phyloP scores from a whole-genome alignment of 2,113 vertebrate species.

The Dipodomys stephensi region DNA sequence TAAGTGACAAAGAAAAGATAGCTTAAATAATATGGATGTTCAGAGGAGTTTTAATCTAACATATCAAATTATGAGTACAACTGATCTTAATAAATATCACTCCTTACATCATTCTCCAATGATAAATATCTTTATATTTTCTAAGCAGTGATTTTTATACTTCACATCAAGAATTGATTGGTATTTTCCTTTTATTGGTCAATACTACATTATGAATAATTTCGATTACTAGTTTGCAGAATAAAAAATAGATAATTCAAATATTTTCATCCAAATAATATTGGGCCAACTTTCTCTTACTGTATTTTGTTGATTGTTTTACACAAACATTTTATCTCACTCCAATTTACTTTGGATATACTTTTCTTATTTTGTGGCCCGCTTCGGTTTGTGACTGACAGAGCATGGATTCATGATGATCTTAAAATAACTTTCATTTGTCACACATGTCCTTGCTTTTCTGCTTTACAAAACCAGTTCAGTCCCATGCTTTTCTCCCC shows the following conservation, averaged over 20 bases:
- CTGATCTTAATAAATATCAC: no score
- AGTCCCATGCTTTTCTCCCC: neutral
- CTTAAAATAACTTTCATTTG: constrained; percentile 40
- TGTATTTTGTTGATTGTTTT: neutral
- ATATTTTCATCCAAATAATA: constrained; percentile 14
- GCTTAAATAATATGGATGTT: neutral
- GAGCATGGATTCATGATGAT: neutral
- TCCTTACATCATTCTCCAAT: no score
- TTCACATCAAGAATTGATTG: constrained; percentile 4
- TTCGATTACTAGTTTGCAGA: constrained; percentile 2
- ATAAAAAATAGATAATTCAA: constrained; percentile 1
- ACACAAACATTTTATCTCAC: neutral
- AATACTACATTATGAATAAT: constrained; percentile 36
- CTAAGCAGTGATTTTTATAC: constrained; percentile 22
- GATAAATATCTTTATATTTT: constrained; percentile 26
- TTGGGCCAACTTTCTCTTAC: neutral
- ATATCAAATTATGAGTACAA: no score
- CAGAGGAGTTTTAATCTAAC: no score
- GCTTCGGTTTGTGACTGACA: constrained; percentile 26
- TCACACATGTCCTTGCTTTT: neutral
- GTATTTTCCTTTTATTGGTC: constrained; percentile 31
- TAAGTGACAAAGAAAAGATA: neutral
- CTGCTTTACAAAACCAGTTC: neutral
- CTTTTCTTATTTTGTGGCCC: neutral
- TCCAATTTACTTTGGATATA: neutral